These are phyloP conservation scores for Electrona antarctica DNA, from an alignment of 2,113 vertebrate species.

Conservation along the genomic window DNA sequence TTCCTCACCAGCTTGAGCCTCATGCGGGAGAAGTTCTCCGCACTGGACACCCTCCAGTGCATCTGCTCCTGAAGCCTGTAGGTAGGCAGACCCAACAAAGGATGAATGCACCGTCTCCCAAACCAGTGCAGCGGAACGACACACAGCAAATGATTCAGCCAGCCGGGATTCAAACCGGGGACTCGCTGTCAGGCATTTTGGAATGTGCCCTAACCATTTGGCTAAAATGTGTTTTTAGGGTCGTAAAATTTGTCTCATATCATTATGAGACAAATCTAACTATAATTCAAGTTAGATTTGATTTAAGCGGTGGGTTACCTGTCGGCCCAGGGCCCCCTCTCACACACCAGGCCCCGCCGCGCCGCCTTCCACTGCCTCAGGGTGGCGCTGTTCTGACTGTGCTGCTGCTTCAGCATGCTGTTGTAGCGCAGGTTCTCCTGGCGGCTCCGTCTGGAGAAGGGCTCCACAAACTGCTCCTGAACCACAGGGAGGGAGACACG, in stretches of 20 bases:
- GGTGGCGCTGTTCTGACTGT: slow-evolving; percentile 83
- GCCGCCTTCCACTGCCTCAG: slow-evolving; percentile 90
- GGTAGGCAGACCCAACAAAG: neutral
- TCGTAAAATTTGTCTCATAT: too few relatives aligned
- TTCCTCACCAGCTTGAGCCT: slow-evolving; percentile 92
- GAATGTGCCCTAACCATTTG: too few relatives aligned
- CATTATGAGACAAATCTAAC: too few relatives aligned
- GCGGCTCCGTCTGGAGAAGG: slow-evolving; percentile 89
- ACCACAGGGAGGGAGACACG: slow-evolving; percentile 36
- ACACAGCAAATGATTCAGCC: too few relatives aligned
- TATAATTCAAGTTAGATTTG: too few relatives aligned
- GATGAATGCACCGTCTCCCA: too few relatives aligned
- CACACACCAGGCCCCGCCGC: slow-evolving; percentile 87
- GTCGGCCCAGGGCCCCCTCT: slow-evolving; percentile 93
- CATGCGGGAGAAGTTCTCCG: slow-evolving; percentile 97
- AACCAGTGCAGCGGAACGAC: too few relatives aligned
- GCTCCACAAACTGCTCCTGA: slow-evolving; percentile 93
- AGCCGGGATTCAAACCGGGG: too few relatives aligned
- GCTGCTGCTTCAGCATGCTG: slow-evolving; percentile 91
- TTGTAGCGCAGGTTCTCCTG: slow-evolving; percentile 96
- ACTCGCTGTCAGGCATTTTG: too few relatives aligned
- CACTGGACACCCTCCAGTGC: slow-evolving; percentile 92
- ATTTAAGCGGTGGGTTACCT: slow-evolving; percentile 70
- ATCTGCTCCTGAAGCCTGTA: slow-evolving; percentile 81
- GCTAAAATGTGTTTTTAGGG: too few relatives aligned